Evolutionary conservation across 2,113 vertebrate species (phyloP), one percentile per base, ranked within the genome.

Genomic region (Callaeas wilsoni): DNA sequence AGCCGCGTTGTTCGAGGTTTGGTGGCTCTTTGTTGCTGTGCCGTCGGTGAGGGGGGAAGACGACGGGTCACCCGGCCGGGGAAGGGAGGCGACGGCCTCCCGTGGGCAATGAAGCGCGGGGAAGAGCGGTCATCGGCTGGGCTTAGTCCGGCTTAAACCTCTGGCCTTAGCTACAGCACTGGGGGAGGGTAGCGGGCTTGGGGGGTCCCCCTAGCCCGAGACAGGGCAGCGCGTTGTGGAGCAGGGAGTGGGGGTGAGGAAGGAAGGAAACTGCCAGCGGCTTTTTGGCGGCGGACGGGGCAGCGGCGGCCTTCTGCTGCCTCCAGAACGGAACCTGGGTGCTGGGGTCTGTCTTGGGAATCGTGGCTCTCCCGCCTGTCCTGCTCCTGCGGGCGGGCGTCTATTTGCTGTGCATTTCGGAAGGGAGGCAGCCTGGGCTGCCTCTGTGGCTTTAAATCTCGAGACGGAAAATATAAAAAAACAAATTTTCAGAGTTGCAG

Each of bases 11-110:
- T 64, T 69, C 93, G 81, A 94, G 78, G 69, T 87, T 88, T 91
- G 94, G 80, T 82, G 87, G 84, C 79, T 96, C 94, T 97, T 97
- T 97, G 96, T 97, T 62, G 85, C 87, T 50, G 39, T 44, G 52
- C 55, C 47, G 56, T 93, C 71, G 39, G 62, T 88, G 67, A 49
- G 8, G 11, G 26, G 37, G 22, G 17, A 13, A 10, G 25, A 50
- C n/a, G 33, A 30, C 6, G 8, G 44, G 27, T 62, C 59, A 70
- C 75, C 35, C 25, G 12, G 27, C 37, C 12, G 12, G 25, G n/a
- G 29, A 53, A 9, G 12, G 22, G 16, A 33, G 33, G 41, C 9
- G 11, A 20, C 7, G 35, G 77, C 52, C 52, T n/a, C 21, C 33
- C 4, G 7, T 42, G 50, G 26, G 33, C 6, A 5, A 20, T 12